phyloP scores from a whole-genome alignment of 1,140 invertebrate genomes.

The Bombyx mori region DNA sequence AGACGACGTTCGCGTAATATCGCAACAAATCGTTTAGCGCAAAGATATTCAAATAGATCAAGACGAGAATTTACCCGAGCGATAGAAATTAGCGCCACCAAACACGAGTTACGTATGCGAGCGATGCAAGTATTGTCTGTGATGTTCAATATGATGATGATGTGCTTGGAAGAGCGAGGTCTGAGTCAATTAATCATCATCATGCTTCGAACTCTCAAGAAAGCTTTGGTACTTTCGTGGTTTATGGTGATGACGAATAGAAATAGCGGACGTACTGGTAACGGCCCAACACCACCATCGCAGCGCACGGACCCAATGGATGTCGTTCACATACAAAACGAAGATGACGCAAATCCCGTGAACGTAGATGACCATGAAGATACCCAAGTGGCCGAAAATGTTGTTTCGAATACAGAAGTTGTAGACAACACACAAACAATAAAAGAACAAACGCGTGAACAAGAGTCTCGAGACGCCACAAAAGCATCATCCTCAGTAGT shows the following conservation, averaged over 20 bases:
- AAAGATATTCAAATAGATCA: conserved; percentile 35
- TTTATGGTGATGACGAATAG: conserved; percentile 61
- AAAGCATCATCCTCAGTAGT: conserved; percentile 7
- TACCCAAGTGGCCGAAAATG: conserved; percentile 12
- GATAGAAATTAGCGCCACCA: conserved; percentile 54
- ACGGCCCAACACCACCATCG: conserved; percentile 21
- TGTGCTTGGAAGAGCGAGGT: conserved; percentile 59
- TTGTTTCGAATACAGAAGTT: neutral
- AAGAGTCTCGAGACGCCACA: neutral
- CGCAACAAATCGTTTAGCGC: conserved; percentile 32
- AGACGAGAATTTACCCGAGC: conserved; percentile 43
- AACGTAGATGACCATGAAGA: conserved; percentile 53
- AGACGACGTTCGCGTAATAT: conserved; percentile 36
- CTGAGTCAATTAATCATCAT: conserved; percentile 61
- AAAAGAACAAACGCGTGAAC: neutral
- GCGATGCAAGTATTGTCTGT: conserved; percentile 64
- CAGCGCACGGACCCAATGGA: conserved; percentile 38
- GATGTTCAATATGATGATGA: conserved; percentile 70
- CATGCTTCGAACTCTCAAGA: conserved; percentile 62
- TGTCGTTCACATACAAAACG: conserved; percentile 48
- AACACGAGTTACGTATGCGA: conserved; percentile 61
- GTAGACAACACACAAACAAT: neutral
- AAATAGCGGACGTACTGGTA: conserved; percentile 26
- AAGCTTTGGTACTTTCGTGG: conserved; percentile 60
- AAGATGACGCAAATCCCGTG: conserved; percentile 45